phyloP scores from a whole-genome alignment of 1,140 invertebrate genomes.

The Orius insidiosus region DNA sequence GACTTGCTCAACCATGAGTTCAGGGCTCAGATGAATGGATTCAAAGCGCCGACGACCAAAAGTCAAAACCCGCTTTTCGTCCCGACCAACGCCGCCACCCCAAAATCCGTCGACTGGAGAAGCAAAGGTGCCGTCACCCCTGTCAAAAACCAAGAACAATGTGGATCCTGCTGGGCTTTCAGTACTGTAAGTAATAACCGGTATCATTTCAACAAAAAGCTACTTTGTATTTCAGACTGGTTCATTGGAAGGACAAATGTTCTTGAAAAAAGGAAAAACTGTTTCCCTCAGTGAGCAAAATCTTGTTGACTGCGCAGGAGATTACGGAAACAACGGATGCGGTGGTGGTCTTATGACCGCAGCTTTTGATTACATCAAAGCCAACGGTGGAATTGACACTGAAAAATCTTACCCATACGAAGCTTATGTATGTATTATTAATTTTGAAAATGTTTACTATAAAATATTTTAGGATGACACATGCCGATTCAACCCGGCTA shows the following conservation, averaged over 20 bases:
- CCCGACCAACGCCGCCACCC: not conserved
- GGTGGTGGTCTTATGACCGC: constrained; percentile 89
- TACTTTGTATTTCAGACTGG: constrained; percentile 50
- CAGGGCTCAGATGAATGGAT: not conserved
- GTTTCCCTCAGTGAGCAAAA: constrained; percentile 94
- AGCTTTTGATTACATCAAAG: constrained; percentile 80
- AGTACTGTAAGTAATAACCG: constrained; percentile 28
- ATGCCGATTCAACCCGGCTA: constrained; percentile 47
- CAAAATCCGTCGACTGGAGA: constrained; percentile 59
- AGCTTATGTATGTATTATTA: not conserved
- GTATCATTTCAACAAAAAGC: not conserved
- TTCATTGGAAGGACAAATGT: constrained; percentile 87
- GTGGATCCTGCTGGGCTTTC: constrained; percentile 53
- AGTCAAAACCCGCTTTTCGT: not conserved
- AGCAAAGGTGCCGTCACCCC: constrained; percentile 69
- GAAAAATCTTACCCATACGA: constrained; percentile 77
- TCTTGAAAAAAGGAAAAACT: constrained; percentile 61
- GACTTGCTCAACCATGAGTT: constrained; percentile 39
- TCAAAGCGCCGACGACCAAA: not conserved
- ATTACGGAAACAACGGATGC: constrained; percentile 89
- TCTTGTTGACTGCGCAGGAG: constrained; percentile 79
- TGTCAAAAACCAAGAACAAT: constrained; percentile 81
- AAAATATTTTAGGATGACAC: constrained; percentile 28
- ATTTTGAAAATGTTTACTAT: constrained; percentile 1
- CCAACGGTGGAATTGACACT: constrained; percentile 80